Conservation (phyloP, 2,888 invertebrate genomes). For the Conistra vaccinii region DNA sequence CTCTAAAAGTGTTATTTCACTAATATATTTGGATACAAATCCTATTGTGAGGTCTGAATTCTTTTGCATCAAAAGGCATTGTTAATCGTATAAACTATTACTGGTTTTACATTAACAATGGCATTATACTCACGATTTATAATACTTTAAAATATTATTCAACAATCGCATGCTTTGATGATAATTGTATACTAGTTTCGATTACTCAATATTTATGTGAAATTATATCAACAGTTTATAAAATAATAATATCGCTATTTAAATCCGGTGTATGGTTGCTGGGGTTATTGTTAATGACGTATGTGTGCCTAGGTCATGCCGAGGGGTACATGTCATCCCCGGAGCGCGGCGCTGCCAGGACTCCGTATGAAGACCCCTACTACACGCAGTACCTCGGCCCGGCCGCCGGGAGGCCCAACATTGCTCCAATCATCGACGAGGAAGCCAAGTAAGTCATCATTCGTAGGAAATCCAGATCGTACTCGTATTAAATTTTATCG, state of each 20-base stretch:
- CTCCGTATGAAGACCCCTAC: conserved; percentile 96
- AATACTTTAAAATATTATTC: conserved; percentile 40
- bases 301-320: conserved; percentile 74
- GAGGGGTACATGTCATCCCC: conserved; percentile 97
- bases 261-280: background rate
- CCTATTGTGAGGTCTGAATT: background rate
- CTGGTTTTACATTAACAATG: conserved; percentile 30
- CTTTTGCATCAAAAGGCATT: conserved; percentile 26
- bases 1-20: background rate
- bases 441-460: conserved; percentile 92
- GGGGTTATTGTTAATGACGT: conserved; percentile 3
- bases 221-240: conserved; percentile 9
- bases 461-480: background rate
- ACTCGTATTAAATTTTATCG: background rate
- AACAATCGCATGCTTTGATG: conserved; percentile 68
- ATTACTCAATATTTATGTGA: conserved; percentile 37
- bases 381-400: conserved; percentile 94
- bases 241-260: conserved; percentile 19
- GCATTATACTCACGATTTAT: conserved; percentile 33
- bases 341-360: conserved; percentile 93
- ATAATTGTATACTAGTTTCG: conserved; percentile 52
- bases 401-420: conserved; percentile 92
- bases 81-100: conserved; percentile 29
- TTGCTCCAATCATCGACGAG: conserved; percentile 97
- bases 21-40: conserved; percentile 1